Evolutionary conservation across 2,113 vertebrate species (phyloP), one percentile per base, ranked within the genome.

Genomic region (Anser brachyrhynchus): DNA sequence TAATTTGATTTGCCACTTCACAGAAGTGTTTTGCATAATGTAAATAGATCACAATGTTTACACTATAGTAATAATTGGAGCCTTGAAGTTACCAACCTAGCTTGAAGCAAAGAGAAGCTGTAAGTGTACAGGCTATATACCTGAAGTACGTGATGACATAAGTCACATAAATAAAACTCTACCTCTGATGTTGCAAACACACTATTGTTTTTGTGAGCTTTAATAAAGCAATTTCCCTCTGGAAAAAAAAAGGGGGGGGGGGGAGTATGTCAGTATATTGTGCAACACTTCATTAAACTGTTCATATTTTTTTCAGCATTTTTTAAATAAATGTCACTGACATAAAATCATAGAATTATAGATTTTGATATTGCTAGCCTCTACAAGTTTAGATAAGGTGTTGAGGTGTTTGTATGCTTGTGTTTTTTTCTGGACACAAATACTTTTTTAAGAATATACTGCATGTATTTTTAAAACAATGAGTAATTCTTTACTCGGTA

Each of bases 381-480:
- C 65, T 88, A 58, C 14, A 10, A 76, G 41, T 96, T 95, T 91
- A 83, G 78, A 72, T 85, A 62, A 88, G 18, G 4, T 46, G 44
- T 46, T 19, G 44, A 46, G 44, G 18, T 46, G 19, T 46, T 46
- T 46, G 44, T 52, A 25, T 52, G 22, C 23, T 39, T 26, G 17
- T 6, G 8, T 29, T 66, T 44, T 84, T 85, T 86, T 78, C 67
- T 69, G 49, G 77, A 73, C 29, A 55, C 18, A 77, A 69, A 72
- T n/a, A 43, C 16, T 37, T 66, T 66, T 83, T 62, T 1, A 2
- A 74, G n/a, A 95, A 81, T 21, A 77, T 39, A 64, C n/a, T 5
- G 35, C 39, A 19, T 83, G 29, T 87, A 75, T 95, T 96, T 96
- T 93, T 96, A 62, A 96, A 95, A 76, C 64, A 67, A 31, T 61